Percentiles rank a stretch among this genome's conserved stretches.
phyloP scores from a whole-genome alignment of 2,113 vertebrate genomes.

The Chionis minor region DNA sequence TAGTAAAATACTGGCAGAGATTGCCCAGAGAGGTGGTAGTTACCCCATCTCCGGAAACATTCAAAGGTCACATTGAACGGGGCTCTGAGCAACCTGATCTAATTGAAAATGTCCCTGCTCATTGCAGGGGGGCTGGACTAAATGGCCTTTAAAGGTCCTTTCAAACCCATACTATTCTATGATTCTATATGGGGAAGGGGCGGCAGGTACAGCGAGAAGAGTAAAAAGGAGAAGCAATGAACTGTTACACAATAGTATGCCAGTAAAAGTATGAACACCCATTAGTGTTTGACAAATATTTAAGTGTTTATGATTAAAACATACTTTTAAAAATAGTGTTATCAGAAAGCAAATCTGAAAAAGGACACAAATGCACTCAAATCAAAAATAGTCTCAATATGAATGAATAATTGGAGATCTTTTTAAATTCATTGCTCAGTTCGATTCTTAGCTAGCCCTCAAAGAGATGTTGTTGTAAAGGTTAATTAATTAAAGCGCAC shows the following conservation, averaged over 20 bases:
- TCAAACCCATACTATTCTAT: background rate
- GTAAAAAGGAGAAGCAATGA: background rate
- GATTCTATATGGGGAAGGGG: background rate
- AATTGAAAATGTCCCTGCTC: background rate
- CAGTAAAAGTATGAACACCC: background rate
- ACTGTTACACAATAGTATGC: background rate
- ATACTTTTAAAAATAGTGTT: background rate
- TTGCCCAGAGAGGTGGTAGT: background rate
- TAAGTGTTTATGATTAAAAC: slow-evolving; percentile 5
- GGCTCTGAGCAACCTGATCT: background rate
- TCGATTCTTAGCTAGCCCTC: slow-evolving; percentile 24
- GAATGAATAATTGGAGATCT: slow-evolving; percentile 19
- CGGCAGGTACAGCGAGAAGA: background rate
- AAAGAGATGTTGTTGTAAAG: slow-evolving; percentile 40
- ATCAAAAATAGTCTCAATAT: background rate
- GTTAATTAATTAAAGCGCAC: slow-evolving; percentile 63
- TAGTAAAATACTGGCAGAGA: background rate
- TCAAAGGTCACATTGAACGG: background rate
- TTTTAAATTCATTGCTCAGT: slow-evolving; percentile 26
- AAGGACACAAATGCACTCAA: background rate
- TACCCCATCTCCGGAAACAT: background rate
- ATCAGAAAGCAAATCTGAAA: background rate
- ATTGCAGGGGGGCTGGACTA: no score
- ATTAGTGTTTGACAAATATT: background rate
- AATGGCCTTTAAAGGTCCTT: background rate